Evolutionary conservation across 1,140 invertebrate species (phyloP).

Genomic region (Polypedilum pembai): DNA sequence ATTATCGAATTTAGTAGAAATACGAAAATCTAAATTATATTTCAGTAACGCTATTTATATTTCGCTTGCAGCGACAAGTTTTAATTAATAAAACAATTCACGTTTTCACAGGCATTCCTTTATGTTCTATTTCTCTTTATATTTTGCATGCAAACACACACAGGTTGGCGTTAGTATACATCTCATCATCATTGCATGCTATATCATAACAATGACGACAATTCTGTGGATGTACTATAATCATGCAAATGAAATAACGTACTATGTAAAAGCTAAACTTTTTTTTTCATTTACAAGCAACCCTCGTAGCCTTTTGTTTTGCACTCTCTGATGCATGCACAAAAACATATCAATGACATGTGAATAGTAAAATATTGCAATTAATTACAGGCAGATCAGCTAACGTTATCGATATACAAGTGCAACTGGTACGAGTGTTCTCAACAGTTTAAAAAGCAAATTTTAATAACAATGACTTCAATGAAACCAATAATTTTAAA

Average conservation of each 20-base stretch:
- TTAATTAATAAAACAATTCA: no score
- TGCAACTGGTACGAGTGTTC: not conserved
- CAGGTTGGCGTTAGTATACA: not conserved
- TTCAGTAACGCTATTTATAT: no score
- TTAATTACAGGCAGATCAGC: slow-evolving; percentile 14
- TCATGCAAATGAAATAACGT: slow-evolving; percentile 22
- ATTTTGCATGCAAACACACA: not conserved
- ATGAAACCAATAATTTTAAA: not conserved
- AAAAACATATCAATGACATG: no score
- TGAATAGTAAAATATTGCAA: not conserved
- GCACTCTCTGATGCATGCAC: no score
- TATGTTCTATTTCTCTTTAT: no score
- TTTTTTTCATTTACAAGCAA: no score
- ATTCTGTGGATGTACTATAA: slow-evolving; percentile 23
- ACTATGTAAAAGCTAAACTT: not conserved
- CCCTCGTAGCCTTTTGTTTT: no score
- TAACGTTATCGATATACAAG: not conserved
- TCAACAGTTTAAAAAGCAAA: not conserved
- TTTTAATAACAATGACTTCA: not conserved
- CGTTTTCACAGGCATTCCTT: no score
- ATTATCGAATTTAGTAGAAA: not conserved
- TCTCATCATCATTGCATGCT: not conserved
- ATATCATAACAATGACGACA: slow-evolving; percentile 21
- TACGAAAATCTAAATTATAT: no score
- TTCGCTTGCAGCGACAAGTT: no score